A percentile compares a stretch with the other conserved stretches of the same genome.
Conservation (phyloP, 2,797 vertebrate species). For the Tokudaia muenninki region DNA sequence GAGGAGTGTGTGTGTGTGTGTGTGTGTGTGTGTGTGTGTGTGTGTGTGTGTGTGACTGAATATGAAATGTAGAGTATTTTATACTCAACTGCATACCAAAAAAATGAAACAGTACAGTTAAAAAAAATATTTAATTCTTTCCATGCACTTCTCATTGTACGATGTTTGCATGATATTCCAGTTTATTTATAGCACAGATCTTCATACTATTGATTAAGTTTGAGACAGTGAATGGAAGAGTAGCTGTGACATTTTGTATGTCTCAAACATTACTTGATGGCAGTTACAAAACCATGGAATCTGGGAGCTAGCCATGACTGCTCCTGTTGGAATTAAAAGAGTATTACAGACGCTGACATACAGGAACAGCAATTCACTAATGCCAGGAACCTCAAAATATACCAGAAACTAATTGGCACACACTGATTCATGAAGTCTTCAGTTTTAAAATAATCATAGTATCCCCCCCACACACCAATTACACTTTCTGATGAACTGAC, state of each 20-base stretch:
- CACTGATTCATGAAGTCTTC: constrained; percentile 20
- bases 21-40: not conserved
- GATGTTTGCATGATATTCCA: not conserved
- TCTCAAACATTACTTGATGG: not conserved
- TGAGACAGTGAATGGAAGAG: not conserved
- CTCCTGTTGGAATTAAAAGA: constrained; percentile 24
- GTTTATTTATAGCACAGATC: not conserved
- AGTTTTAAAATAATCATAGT: not conserved
- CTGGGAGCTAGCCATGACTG: not conserved
- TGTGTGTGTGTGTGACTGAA: not conserved
- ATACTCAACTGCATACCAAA: not conserved
- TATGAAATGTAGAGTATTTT: constrained; percentile 19
- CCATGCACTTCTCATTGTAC: not conserved
- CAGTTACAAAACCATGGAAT: not conserved
- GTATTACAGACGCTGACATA: not conserved
- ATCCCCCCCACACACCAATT: not conserved
- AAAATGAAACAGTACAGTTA: not conserved
- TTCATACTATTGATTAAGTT: constrained; percentile 29
- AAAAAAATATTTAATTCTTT: constrained; percentile 51
- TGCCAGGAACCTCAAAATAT: not conserved
- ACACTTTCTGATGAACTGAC: not conserved
- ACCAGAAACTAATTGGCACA: not conserved
- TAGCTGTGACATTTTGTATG: constrained; percentile 21
- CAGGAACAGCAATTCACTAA: not conserved
- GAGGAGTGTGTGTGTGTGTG: not conserved